These are phyloP conservation scores for Metridium senile DNA, from an alignment of 92 coral and sea anemone genomes.

Conservation along the genomic window DNA sequence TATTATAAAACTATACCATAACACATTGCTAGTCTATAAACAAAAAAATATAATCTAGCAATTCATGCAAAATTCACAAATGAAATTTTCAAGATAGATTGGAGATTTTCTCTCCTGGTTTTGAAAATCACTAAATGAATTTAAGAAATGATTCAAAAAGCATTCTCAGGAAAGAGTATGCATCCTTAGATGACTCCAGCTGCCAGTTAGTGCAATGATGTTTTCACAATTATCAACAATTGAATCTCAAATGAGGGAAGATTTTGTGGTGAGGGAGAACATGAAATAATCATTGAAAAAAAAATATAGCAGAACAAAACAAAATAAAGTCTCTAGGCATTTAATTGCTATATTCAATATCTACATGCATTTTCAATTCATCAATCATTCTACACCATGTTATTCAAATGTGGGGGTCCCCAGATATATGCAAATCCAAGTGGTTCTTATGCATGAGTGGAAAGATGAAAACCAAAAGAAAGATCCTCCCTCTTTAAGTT, in stretches of 20 bases:
- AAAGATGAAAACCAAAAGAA: not conserved
- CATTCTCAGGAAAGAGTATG: not conserved
- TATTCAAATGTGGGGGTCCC: constrained; percentile 10
- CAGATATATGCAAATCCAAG: constrained; percentile 29
- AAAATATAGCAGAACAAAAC: no score
- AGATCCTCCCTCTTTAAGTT: not conserved
- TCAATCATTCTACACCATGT: not conserved
- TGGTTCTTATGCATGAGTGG: not conserved
- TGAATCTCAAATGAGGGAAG: not conserved
- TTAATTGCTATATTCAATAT: no score
- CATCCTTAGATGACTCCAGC: not conserved
- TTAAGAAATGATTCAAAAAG: not conserved
- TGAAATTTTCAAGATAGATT: no score
- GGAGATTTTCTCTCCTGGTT: no score
- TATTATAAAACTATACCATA: no score
- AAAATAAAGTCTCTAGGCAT: no score
- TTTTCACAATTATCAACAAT: no score
- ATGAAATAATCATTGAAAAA: not conserved
- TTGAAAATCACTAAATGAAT: no score
- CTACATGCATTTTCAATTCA: not conserved
- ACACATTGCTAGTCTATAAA: no score
- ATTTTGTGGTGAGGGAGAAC: not conserved
- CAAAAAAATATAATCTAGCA: no score
- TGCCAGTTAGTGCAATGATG: not conserved
- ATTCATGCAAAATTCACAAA: no score